These are phyloP conservation scores for Characodon lateralis DNA, from an alignment of 2,797 vertebrate genomes.

Conservation along the genomic window DNA sequence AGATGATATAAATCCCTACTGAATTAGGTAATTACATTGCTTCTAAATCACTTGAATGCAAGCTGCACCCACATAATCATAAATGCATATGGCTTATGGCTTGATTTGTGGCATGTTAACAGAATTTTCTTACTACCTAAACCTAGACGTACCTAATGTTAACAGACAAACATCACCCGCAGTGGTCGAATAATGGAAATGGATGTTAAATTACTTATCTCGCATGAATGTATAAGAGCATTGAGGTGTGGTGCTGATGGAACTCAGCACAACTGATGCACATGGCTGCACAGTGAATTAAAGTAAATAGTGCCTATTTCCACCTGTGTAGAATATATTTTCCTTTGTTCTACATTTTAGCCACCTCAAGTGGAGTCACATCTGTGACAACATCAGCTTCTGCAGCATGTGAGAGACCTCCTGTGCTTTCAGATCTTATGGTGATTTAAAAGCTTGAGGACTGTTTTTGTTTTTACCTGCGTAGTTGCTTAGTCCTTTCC, in stretches of 20 bases:
- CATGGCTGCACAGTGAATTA: slow-evolving; percentile 76
- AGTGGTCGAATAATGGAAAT: slow-evolving; percentile 69
- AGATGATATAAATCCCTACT: slow-evolving; percentile 64
- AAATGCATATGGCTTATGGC: slow-evolving; percentile 62
- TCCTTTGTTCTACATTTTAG: slow-evolving; percentile 72
- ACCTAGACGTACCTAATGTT: slow-evolving; percentile 60
- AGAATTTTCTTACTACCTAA: slow-evolving; percentile 65
- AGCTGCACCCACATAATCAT: slow-evolving; percentile 62
- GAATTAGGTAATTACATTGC: slow-evolving; percentile 65
- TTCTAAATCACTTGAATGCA: slow-evolving; percentile 52
- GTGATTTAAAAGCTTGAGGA: slow-evolving; percentile 57
- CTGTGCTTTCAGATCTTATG: slow-evolving; percentile 53
- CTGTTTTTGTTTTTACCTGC: slow-evolving; percentile 85
- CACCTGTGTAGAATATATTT: slow-evolving; percentile 65
- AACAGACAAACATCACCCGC: slow-evolving; percentile 76
- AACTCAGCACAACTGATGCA: slow-evolving; percentile 73
- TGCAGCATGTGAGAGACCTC: slow-evolving; percentile 32
- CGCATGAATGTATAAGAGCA: slow-evolving; percentile 70
- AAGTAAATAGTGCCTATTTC: slow-evolving; percentile 76
- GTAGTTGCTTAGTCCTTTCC: slow-evolving; percentile 97
- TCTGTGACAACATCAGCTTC: slow-evolving; percentile 61
- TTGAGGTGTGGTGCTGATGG: slow-evolving; percentile 68
- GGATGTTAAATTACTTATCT: slow-evolving; percentile 78
- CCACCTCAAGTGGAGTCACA: slow-evolving; percentile 64
- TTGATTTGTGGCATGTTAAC: slow-evolving; percentile 52